Evolutionary conservation across 2,113 vertebrate species (phyloP).

Genomic region (Mus pahari): DNA sequence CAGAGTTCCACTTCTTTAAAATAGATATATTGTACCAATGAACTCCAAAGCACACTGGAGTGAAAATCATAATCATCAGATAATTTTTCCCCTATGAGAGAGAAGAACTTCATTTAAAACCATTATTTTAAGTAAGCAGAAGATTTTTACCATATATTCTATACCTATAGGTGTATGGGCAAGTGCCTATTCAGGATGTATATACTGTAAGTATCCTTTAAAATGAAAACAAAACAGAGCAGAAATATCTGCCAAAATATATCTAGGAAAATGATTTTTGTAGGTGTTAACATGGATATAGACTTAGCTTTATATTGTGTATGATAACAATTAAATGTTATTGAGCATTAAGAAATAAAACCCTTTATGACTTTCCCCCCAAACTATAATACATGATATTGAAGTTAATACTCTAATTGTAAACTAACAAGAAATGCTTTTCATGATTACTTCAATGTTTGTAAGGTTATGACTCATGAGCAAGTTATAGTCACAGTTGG

Average conservation of each 20-base stretch:
- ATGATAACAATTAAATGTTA: slow-evolving; percentile 61
- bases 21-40: neutral
- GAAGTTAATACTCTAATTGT: slow-evolving; percentile 78
- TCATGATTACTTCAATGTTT: slow-evolving; percentile 83
- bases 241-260: neutral
- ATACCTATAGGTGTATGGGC: neutral
- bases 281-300: slow-evolving; percentile 59
- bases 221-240: slow-evolving; percentile 6
- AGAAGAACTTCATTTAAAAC: neutral
- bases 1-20: neutral
- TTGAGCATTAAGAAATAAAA: slow-evolving; percentile 65
- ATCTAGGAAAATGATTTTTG: slow-evolving; percentile 61
- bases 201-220: neutral
- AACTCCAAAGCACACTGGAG: neutral
- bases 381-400: slow-evolving; percentile 72
- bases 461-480: slow-evolving; percentile 84
- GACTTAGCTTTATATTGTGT: slow-evolving; percentile 68
- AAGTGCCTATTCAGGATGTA: neutral
- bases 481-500: slow-evolving; percentile 83
- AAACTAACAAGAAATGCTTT: slow-evolving; percentile 79
- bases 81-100: neutral
- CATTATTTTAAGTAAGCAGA: neutral
- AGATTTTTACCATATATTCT: neutral
- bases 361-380: slow-evolving; percentile 45
- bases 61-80: neutral